These are phyloP conservation scores for Abscondita cerata DNA, from an alignment of 2,888 invertebrate genomes.

Conservation along the genomic window DNA sequence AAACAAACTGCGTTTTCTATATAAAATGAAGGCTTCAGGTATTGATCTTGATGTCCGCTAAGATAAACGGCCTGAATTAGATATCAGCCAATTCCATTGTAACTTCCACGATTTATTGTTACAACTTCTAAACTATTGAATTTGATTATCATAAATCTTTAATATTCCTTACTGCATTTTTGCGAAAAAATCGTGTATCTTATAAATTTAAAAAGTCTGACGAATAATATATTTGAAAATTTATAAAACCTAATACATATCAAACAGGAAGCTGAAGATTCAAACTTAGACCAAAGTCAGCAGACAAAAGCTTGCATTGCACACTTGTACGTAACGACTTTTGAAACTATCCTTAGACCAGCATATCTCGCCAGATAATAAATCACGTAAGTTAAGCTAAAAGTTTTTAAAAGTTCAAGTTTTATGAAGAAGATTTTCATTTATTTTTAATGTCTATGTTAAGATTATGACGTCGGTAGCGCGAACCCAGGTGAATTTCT, in stretches of 20 bases:
- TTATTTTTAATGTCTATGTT: slow-evolving; percentile 17
- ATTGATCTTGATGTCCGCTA: slow-evolving; percentile 41
- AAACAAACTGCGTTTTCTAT: slow-evolving; percentile 21
- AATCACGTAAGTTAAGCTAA: slow-evolving; percentile 25
- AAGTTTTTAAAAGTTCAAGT: slow-evolving; percentile 26
- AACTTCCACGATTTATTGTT: slow-evolving; percentile 32
- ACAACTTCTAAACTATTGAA: slow-evolving; percentile 33
- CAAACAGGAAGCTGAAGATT: slow-evolving; percentile 27
- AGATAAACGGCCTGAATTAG: slow-evolving; percentile 42
- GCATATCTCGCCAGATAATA: slow-evolving; percentile 40
- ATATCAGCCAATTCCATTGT: slow-evolving; percentile 43
- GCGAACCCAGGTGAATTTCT: neutral
- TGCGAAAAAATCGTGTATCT: slow-evolving; percentile 6
- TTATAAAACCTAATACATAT: slow-evolving; percentile 21
- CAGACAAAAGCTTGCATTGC: slow-evolving; percentile 44
- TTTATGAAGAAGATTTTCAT: slow-evolving; percentile 21
- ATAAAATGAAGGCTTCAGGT: slow-evolving; percentile 35
- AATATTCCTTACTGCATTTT: slow-evolving; percentile 27
- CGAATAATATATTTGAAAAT: neutral
- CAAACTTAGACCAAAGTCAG: slow-evolving; percentile 41
- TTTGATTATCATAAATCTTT: slow-evolving; percentile 32
- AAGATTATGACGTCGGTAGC: slow-evolving; percentile 3
- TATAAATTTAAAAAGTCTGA: neutral
- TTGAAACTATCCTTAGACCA: slow-evolving; percentile 50
- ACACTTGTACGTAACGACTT: slow-evolving; percentile 53